A percentile compares a stretch with the other conserved stretches of the same genome.
Conservation (phyloP, 2,797 vertebrate genomes). For the Percopsis omiscomaycus region DNA sequence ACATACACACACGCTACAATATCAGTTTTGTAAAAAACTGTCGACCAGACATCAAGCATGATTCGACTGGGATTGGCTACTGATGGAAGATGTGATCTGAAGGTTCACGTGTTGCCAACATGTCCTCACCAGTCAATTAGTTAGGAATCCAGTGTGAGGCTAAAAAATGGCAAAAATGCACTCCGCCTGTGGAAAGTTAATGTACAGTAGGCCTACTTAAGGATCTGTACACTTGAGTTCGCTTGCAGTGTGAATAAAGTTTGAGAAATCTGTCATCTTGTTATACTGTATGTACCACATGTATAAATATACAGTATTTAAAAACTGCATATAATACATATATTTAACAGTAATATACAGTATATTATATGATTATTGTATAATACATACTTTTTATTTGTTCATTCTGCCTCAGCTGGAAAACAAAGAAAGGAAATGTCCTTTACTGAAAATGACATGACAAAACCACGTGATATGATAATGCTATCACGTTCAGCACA, state of each 20-base stretch:
- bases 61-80: conserved; percentile 27
- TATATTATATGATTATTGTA: conserved; percentile 30
- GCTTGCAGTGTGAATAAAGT: background rate
- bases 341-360: background rate
- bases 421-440: conserved; percentile 32
- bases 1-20: too few species aligned
- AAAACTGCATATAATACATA: too few species aligned
- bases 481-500: background rate
- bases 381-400: conserved; percentile 53
- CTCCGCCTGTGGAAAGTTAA: conserved; percentile 6
- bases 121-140: conserved; percentile 16
- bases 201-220: background rate
- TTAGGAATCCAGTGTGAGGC: conserved; percentile 4
- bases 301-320: conserved; percentile 6
- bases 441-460: conserved; percentile 6
- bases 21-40: too few species aligned
- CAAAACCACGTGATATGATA: background rate
- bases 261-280: background rate
- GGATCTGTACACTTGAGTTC: conserved; percentile 7
- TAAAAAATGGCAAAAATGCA: conserved; percentile 4
- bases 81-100: conserved; percentile 17
- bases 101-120: conserved; percentile 26
- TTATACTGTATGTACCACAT: background rate
- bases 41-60: conserved; percentile 18
- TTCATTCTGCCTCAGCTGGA: conserved; percentile 64